phyloP scores from a whole-genome alignment of 2,888 invertebrate genomes.

The Julus scandinavius region DNA sequence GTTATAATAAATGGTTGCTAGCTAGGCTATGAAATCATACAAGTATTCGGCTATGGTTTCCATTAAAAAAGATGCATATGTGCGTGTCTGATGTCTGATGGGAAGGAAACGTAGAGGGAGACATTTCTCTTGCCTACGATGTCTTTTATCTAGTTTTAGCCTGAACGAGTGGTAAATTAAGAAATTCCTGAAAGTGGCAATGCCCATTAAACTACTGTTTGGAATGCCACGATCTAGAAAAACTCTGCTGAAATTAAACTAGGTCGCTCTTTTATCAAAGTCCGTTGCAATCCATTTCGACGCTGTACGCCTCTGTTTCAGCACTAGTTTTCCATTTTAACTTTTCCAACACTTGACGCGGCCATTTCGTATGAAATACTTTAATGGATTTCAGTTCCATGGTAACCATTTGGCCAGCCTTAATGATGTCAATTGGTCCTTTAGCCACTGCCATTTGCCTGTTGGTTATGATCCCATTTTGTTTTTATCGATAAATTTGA shows the following conservation, averaged over 20 bases:
- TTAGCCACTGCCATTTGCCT: conserved; percentile 21
- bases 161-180: conserved; percentile 18
- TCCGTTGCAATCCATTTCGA: not conserved
- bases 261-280: not conserved
- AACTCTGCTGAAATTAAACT: conserved; percentile 5
- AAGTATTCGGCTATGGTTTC: not conserved
- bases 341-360: conserved; percentile 15
- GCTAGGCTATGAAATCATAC: not conserved
- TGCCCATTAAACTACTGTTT: not conserved
- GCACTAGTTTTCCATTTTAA: conserved; percentile 5
- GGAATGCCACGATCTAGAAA: conserved; percentile 42
- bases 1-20: not conserved
- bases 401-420: conserved; percentile 24
- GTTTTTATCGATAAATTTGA: conserved; percentile 31
- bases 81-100: not conserved
- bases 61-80: not conserved
- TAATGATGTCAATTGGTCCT: conserved; percentile 39
- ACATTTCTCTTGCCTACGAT: not conserved
- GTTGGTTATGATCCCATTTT: conserved; percentile 36
- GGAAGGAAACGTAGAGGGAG: not conserved
- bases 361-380: conserved; percentile 22
- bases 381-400: conserved; percentile 28
- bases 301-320: not conserved
- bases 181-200: conserved; percentile 45
- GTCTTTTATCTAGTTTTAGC: not conserved